These are phyloP conservation scores for Neolamprologus falcicula DNA, from an alignment of 2,113 vertebrate species.

Conservation along the genomic window DNA sequence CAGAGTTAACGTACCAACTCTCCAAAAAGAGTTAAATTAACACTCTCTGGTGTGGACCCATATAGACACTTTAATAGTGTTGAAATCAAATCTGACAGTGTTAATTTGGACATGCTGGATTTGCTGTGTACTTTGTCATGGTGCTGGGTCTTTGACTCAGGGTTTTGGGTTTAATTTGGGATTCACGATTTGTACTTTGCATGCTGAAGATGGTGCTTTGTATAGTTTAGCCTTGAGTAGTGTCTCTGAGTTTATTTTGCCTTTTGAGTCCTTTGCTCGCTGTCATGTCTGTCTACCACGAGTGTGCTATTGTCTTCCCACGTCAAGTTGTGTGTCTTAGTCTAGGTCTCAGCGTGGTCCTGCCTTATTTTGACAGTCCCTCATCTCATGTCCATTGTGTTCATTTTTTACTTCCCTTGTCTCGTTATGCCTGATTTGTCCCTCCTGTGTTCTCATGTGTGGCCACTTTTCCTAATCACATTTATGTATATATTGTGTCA, in stretches of 20 bases:
- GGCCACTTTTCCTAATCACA: not conserved
- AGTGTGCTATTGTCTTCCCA: not conserved
- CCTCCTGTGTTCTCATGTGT: not conserved
- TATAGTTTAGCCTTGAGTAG: not conserved
- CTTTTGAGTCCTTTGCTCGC: not conserved
- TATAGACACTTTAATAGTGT: too few species aligned
- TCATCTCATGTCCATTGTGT: not conserved
- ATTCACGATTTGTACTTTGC: not conserved
- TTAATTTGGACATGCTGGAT: too few species aligned
- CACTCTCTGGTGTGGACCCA: too few species aligned
- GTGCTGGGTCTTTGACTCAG: not conserved
- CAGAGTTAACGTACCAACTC: too few species aligned
- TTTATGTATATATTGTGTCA: not conserved
- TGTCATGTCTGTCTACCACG: not conserved
- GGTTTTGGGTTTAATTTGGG: not conserved
- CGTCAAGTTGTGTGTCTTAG: not conserved
- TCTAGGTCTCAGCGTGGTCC: not conserved
- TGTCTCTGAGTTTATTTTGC: not conserved
- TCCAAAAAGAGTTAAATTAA: too few species aligned
- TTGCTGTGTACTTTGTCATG: not conserved
- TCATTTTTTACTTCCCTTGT: not conserved
- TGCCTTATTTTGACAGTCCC: not conserved
- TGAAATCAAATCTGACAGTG: too few species aligned
- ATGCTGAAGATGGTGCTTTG: not conserved
- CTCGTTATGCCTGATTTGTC: not conserved